A percentile compares a stretch with the other conserved stretches of the same genome.
phyloP scores from a whole-genome alignment of 2,113 vertebrate species.

The Circaetus gallicus region DNA sequence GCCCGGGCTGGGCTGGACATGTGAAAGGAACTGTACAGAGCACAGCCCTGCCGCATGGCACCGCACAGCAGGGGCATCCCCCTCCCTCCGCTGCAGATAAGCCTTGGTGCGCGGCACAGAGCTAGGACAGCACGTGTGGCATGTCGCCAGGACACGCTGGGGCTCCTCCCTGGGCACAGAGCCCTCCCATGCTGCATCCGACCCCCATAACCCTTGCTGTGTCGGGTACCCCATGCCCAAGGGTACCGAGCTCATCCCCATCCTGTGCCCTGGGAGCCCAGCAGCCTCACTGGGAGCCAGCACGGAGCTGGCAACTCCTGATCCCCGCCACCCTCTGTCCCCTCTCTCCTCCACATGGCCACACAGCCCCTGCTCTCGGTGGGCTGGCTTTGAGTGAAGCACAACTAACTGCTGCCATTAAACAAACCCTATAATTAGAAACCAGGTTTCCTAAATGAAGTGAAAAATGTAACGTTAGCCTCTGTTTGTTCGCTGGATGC shows the following conservation, averaged over 20 bases:
- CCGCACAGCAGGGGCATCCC: background rate
- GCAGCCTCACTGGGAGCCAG: background rate
- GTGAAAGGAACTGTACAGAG: rapidly evolving
- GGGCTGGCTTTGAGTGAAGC: constrained; percentile 33
- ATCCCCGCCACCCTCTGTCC: rapidly evolving
- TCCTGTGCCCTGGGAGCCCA: background rate
- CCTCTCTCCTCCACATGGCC: background rate
- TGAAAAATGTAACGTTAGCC: constrained; percentile 79
- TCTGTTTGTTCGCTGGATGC: constrained; percentile 78
- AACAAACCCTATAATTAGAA: constrained; percentile 83
- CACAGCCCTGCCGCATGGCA: background rate
- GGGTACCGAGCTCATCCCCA: background rate
- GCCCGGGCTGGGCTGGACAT: background rate
- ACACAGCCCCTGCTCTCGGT: background rate
- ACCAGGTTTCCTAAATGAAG: constrained; percentile 75
- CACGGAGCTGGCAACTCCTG: rapidly evolving
- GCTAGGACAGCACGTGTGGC: background rate
- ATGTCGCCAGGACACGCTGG: rapidly evolving
- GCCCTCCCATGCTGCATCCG: rapidly evolving
- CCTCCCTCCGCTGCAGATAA: background rate
- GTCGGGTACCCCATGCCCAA: rapidly evolving
- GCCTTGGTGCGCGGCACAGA: rapidly evolving
- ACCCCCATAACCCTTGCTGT: rapidly evolving
- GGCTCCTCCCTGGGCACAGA: background rate
- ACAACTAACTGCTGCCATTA: constrained; percentile 58